Conservation (phyloP, 2,113 vertebrate species). For the Colaptes auratus region DNA sequence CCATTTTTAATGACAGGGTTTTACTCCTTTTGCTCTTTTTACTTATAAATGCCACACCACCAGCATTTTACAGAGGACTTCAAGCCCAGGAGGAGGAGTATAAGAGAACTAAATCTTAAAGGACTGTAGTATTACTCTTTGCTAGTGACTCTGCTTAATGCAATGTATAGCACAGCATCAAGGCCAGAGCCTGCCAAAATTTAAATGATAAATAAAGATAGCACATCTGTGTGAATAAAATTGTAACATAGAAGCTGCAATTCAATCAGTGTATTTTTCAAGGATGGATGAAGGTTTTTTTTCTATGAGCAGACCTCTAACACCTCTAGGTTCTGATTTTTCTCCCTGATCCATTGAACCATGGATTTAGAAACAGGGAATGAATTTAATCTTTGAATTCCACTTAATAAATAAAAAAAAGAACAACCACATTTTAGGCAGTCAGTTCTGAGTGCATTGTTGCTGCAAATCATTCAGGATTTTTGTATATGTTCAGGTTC, state of each 20-base stretch:
- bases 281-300: not conserved
- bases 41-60: slow-evolving; percentile 43
- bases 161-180: not conserved
- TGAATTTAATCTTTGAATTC: not conserved
- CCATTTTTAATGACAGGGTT: not conserved
- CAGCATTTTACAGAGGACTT: not conserved
- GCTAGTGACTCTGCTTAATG: not conserved
- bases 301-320: not conserved
- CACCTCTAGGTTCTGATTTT: not conserved
- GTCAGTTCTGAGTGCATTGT: not conserved
- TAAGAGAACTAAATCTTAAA: not conserved
- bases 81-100: not conserved
- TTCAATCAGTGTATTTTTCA: not conserved
- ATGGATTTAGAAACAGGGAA: not conserved
- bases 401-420: not conserved
- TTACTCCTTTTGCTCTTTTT: not conserved
- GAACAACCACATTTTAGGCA: not conserved
- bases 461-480: not conserved
- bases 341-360: not conserved
- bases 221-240: not conserved
- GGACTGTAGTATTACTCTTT: not conserved
- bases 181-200: not conserved
- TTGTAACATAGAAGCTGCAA: not conserved
- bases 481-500: not conserved
- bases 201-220: not conserved